A percentile compares a stretch with the other conserved stretches of the same genome.
Evolutionary conservation across 2,888 invertebrate species (phyloP).

Genomic region (Fragum sueziense): DNA sequence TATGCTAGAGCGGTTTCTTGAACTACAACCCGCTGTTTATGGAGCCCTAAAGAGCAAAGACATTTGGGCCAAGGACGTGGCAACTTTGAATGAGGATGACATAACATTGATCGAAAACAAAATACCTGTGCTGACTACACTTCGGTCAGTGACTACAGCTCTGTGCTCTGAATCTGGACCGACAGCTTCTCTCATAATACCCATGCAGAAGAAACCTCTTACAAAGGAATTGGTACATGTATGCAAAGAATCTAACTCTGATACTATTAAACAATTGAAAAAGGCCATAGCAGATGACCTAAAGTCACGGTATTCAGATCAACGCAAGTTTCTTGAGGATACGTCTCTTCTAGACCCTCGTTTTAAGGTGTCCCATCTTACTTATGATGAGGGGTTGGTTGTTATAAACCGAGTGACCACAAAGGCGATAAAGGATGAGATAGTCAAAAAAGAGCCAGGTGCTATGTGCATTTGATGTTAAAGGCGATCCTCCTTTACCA

Average conservation of each 20-base stretch:
- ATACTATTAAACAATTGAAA: slow-evolving; percentile 26
- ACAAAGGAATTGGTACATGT: slow-evolving; percentile 21
- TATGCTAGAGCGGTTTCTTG: too few species aligned
- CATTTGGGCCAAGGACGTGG: slow-evolving; percentile 41
- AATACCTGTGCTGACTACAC: slow-evolving; percentile 34
- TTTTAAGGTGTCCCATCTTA: slow-evolving; percentile 9
- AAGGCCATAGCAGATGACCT: slow-evolving; percentile 29
- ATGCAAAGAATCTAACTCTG: slow-evolving; percentile 9
- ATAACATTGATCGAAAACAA: slow-evolving; percentile 24
- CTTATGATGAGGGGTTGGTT: background rate
- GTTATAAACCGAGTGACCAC: background rate
- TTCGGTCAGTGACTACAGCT: slow-evolving; percentile 49
- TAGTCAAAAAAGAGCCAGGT: slow-evolving; percentile 6
- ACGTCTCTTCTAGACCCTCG: slow-evolving; percentile 16
- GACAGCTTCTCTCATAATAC: slow-evolving; percentile 48
- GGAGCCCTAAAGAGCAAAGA: slow-evolving; percentile 5
- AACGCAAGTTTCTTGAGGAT: slow-evolving; percentile 9
- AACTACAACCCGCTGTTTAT: too few species aligned
- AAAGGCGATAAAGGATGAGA: background rate
- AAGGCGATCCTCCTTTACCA: slow-evolving; percentile 5
- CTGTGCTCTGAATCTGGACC: slow-evolving; percentile 35
- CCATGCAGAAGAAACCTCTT: slow-evolving; percentile 50
- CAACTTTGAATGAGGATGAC: slow-evolving; percentile 49
- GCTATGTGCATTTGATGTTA: background rate
- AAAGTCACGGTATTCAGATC: slow-evolving; percentile 19